Base-by-base conservation (phyloP, 2,888 invertebrate genomes). In the Phymatocera aterrima region DNA sequence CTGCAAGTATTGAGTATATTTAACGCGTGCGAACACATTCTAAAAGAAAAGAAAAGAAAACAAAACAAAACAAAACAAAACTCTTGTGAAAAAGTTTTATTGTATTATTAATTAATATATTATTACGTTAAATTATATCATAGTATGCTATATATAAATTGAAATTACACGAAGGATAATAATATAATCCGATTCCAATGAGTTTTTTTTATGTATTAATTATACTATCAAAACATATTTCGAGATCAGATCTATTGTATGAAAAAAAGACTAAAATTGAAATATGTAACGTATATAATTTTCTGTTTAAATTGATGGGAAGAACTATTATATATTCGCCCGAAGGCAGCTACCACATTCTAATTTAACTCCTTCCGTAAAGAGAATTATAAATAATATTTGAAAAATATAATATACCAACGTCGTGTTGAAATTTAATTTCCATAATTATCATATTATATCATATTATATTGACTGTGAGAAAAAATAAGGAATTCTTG, bases 391-490 rank as follows among this genome's bases (percentile, higher is more conserved):
- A 37, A 70, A 70, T 70, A 57, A 28, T 46, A 48, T 65, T 74
- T 46, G 57, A 78, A 60, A 78, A 21, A 24, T 61, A 75, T 48
- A 46, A 43, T 48, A 60, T 54, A 54, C n/a, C n/a, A 18, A 51
- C 51, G 31, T 60, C 65, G 81, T 77, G 79, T 81, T 80, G 83
- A 79, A 79, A 79, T 80, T 79, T 78, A 77, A 79, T 61, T 79
- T 75, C 12, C 75, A 75, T 6, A 65, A 65, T 65, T 65, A 65
- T 28, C n/a, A 28, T 57, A 57, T 57, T n/a, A 24, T n/a, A 18
- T 21, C 15, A 21, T 24, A 15, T 28, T 24, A n/a, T 75, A 54
- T 24, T 57, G 75, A 80, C 18, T 51, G 61, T 24, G 51, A n/a
- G n/a, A 74, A 70, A 79, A 12, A 46, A 15, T 1, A 57, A 74